Evolutionary conservation across 2,113 vertebrate genomes (phyloP).

Genomic region (Periophthalmodon schlosseri): DNA sequence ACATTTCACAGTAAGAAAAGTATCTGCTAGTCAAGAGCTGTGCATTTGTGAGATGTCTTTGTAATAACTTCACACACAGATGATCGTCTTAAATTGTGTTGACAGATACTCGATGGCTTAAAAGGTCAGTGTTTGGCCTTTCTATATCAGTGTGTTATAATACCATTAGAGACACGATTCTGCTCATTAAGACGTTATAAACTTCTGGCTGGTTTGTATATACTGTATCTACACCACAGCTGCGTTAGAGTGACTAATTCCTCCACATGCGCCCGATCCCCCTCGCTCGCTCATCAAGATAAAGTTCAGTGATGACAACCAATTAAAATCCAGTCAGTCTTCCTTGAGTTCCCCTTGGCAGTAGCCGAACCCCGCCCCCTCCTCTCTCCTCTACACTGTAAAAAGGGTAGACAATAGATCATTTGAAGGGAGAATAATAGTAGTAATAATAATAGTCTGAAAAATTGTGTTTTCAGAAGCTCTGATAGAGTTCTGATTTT

Average conservation of each 20-base stretch:
- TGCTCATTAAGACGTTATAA: background rate
- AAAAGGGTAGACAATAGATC: background rate
- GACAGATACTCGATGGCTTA: background rate
- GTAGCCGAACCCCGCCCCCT: background rate
- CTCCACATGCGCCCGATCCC: background rate
- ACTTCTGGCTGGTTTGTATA: background rate
- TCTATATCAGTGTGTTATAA: background rate
- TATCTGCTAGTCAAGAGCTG: too few relatives aligned
- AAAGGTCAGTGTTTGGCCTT: background rate
- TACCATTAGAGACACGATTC: background rate
- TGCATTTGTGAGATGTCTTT: background rate
- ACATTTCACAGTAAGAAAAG: too few relatives aligned
- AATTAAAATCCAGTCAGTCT: slow-evolving; percentile 58
- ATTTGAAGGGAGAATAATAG: too few relatives aligned
- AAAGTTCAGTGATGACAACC: slow-evolving; percentile 60
- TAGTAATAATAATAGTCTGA: too few relatives aligned
- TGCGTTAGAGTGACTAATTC: slow-evolving; percentile 1
- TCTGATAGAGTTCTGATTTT: too few relatives aligned
- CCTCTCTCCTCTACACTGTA: background rate
- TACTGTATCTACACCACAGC: background rate
- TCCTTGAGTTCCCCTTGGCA: slow-evolving; percentile 9
- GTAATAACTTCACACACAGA: background rate
- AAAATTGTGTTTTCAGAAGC: too few relatives aligned
- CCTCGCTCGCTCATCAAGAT: slow-evolving; percentile 31
- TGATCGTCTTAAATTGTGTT: background rate